Percentiles rank a stretch among this genome's conserved stretches.
phyloP scores from a whole-genome alignment of 2,797 vertebrate genomes.

The Chanos chanos region DNA sequence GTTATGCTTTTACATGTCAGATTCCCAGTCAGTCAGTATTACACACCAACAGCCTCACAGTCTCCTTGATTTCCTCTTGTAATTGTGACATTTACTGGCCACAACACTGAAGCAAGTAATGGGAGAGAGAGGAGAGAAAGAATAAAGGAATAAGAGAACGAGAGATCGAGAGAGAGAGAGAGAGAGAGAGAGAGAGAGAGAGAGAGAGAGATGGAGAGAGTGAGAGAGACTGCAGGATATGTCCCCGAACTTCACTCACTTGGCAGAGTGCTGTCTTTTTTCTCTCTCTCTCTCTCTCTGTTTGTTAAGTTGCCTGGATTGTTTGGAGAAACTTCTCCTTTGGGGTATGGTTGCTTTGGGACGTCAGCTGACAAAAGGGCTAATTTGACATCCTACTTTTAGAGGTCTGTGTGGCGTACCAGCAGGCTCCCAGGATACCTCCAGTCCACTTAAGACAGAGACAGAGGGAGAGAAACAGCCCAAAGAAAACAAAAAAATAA shows the following conservation, averaged over 20 bases:
- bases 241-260: conserved; percentile 46
- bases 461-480: conserved; percentile 42
- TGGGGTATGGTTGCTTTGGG: conserved; percentile 50
- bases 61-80: no score
- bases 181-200: not conserved
- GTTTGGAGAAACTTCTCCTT: conserved; percentile 40
- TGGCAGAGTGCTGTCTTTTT: conserved; percentile 36
- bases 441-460: conserved; percentile 67
- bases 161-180: not conserved
- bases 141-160: no score
- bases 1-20: no score
- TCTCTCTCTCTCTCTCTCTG: conserved; percentile 22
- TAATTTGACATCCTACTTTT: conserved; percentile 59
- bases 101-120: no score
- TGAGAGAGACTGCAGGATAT: not conserved
- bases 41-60: no score
- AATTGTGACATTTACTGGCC: no score
- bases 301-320: conserved; percentile 46
- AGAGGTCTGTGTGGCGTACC: conserved; percentile 51
- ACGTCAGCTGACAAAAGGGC: conserved; percentile 58
- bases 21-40: no score
- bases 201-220: not conserved
- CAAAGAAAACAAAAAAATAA: conserved; percentile 35
- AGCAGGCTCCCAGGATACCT: conserved; percentile 75
- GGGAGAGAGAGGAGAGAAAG: no score